Conservation (phyloP, 2,888 invertebrate genomes). For the Dryobotodes eremita region DNA sequence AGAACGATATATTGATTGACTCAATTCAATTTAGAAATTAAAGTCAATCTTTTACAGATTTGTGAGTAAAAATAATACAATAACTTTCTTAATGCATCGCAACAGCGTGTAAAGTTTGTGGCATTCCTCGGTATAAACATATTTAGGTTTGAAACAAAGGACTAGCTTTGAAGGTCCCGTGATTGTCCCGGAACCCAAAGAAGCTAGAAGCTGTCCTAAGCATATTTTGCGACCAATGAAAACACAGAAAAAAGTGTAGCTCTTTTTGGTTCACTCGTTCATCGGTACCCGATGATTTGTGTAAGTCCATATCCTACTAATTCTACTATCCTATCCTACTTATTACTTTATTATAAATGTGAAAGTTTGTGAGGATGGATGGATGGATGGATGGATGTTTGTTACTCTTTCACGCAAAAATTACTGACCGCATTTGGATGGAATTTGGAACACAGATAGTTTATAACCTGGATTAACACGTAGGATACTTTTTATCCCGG, state of each 20-base stretch:
- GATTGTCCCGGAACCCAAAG: not conserved
- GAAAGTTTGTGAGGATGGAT: too few species aligned
- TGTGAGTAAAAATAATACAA: conserved; percentile 21
- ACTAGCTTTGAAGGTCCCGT: not conserved
- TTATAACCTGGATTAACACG: too few species aligned
- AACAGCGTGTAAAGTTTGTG: not conserved
- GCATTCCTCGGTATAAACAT: too few species aligned
- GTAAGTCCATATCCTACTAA: too few species aligned
- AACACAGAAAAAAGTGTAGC: not conserved
- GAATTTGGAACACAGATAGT: too few species aligned
- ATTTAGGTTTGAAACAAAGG: not conserved
- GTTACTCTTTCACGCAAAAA: too few species aligned
- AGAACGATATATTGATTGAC: conserved; percentile 18
- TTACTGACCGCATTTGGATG: too few species aligned
- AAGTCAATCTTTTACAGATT: conserved; percentile 40
- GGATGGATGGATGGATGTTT: too few species aligned
- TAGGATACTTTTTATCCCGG: too few species aligned
- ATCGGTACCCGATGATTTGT: not conserved
- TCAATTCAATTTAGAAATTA: conserved; percentile 24
- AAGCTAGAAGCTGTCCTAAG: not conserved
- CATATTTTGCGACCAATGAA: not conserved
- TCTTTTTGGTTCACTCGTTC: too few species aligned
- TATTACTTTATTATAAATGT: too few species aligned
- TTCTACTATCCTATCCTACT: too few species aligned
- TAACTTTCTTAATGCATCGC: not conserved